Evolutionary conservation across 2,113 vertebrate genomes (phyloP).

Genomic region (Colius striatus): DNA sequence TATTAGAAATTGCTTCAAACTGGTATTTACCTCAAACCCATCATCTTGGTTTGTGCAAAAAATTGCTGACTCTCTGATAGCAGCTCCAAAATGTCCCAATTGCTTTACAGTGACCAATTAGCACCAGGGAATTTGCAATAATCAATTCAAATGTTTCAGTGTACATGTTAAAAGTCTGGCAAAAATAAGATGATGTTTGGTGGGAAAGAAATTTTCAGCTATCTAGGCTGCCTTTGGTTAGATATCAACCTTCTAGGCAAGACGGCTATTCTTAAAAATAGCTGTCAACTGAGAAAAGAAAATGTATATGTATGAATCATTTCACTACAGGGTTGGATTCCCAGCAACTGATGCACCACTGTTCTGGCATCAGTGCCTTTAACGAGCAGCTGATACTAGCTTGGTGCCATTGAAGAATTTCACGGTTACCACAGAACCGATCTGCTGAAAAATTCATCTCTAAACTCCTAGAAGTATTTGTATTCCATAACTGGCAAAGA

Average conservation of each 20-base stretch:
- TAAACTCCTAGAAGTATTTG: conserved; percentile 47
- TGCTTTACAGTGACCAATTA: background rate
- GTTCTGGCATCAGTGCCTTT: conserved; percentile 59
- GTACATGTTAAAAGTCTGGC: conserved; percentile 25
- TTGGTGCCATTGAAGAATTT: conserved; percentile 65
- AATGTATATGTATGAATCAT: conserved; percentile 70
- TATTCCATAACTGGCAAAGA: background rate
- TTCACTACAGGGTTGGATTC: conserved; percentile 53
- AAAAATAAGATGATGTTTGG: conserved; percentile 49
- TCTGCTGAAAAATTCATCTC: conserved; percentile 24
- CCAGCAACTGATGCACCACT: conserved; percentile 68
- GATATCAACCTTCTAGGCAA: conserved; percentile 64
- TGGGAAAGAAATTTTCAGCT: conserved; percentile 64
- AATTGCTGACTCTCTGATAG: background rate
- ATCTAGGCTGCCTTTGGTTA: conserved; percentile 62
- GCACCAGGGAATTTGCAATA: background rate
- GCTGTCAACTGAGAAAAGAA: conserved; percentile 65
- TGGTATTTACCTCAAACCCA: background rate
- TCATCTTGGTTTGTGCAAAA: background rate
- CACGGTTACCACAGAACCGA: conserved; percentile 65
- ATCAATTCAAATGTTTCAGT: conserved; percentile 9
- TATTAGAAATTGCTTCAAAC: background rate
- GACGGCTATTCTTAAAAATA: conserved; percentile 75
- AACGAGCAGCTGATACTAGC: conserved; percentile 69
- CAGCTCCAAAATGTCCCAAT: background rate